phyloP scores from a whole-genome alignment of 2,113 vertebrate genomes.

The Sitta europaea region DNA sequence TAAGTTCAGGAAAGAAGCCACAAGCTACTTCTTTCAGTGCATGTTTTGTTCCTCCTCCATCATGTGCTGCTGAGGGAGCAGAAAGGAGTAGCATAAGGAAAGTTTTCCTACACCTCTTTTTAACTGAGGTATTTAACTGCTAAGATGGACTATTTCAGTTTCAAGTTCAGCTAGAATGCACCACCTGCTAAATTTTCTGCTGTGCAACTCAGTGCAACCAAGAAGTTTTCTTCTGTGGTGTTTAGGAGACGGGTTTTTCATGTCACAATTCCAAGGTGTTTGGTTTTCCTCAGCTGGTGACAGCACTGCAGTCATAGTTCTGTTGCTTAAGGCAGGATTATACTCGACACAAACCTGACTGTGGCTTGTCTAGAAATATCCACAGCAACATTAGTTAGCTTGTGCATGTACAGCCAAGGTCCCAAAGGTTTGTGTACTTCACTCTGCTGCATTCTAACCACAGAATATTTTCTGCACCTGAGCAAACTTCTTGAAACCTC shows the following conservation, averaged over 20 bases:
- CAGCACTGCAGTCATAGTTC: background rate
- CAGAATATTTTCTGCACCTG: background rate
- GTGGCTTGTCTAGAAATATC: background rate
- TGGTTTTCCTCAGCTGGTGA: background rate
- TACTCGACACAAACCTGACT: background rate
- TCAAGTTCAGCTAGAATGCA: background rate
- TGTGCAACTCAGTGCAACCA: background rate
- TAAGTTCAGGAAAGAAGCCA: background rate
- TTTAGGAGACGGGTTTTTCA: background rate
- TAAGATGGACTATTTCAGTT: background rate
- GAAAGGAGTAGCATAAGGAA: background rate
- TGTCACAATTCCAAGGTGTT: background rate
- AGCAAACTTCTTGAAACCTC: background rate
- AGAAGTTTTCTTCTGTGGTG: background rate
- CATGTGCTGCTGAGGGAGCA: background rate
- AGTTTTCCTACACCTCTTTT: background rate
- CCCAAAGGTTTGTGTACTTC: background rate
- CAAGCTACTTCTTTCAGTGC: background rate
- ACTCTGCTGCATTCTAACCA: background rate
- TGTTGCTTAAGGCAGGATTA: background rate
- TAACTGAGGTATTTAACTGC: background rate
- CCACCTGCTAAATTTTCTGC: background rate
- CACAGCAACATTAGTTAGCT: background rate
- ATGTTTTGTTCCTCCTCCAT: background rate
- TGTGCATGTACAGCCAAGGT: background rate